Evolutionary conservation across 2,888 invertebrate genomes (phyloP).

Genomic region (Caenorhabditis drosophilae): DNA sequence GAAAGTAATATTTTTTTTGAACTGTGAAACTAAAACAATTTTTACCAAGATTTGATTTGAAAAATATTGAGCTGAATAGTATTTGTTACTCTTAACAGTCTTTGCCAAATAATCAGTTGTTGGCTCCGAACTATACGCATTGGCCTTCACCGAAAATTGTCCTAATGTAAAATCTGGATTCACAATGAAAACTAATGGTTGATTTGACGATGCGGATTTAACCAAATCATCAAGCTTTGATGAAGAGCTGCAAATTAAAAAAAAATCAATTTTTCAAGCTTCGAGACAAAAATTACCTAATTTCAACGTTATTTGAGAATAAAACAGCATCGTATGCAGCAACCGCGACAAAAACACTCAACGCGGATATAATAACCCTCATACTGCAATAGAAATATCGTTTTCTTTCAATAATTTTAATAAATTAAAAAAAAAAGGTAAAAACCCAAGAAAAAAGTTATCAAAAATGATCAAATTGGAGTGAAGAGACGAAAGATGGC

Average conservation of each 20-base stretch:
- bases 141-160: conserved; percentile 43
- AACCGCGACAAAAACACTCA: conserved; percentile 31
- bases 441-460: conserved; percentile 8
- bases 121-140: conserved; percentile 37
- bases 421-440: neutral
- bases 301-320: conserved; percentile 46
- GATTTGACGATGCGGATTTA: conserved; percentile 34
- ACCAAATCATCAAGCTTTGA: conserved; percentile 30
- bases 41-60: conserved; percentile 34
- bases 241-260: conserved; percentile 8
- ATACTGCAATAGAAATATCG: conserved; percentile 6
- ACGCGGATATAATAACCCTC: conserved; percentile 48
- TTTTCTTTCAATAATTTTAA: neutral
- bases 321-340: conserved; percentile 50
- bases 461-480: neutral
- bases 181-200: conserved; percentile 49
- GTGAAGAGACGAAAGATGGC: conserved; percentile 25
- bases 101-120: conserved; percentile 34
- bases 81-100: conserved; percentile 39
- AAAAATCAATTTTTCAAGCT: conserved; percentile 3
- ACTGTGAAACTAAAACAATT: neutral
- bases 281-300: conserved; percentile 43
- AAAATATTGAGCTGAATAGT: conserved; percentile 39
- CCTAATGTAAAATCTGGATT: conserved; percentile 55
- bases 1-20: conserved; percentile 2